Percentiles rank a stretch among this genome's conserved stretches.
Evolutionary conservation across 1,140 invertebrate species (phyloP).

Genomic region (Varroa destructor): DNA sequence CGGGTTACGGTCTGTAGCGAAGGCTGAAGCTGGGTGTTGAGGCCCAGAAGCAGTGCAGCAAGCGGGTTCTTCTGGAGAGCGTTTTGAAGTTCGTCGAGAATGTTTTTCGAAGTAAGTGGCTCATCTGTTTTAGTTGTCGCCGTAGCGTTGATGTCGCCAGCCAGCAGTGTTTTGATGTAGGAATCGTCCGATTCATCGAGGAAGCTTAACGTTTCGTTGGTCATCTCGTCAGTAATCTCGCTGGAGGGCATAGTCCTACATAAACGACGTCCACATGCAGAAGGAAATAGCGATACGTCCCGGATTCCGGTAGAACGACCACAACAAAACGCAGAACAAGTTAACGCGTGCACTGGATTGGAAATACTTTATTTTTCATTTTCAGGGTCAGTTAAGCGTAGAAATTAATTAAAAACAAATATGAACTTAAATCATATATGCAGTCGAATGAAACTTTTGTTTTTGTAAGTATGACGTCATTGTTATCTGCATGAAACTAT

Average conservation of each 20-base stretch:
- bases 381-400: no score
- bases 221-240: neutral
- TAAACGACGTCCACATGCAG: no score
- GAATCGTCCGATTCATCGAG: conserved; percentile 18
- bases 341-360: no score
- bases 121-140: neutral
- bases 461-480: no score
- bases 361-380: no score
- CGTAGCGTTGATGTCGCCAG: conserved; percentile 15
- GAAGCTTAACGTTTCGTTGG: conserved; percentile 12
- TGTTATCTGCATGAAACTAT: no score
- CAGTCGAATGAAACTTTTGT: no score
- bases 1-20: conserved; percentile 33
- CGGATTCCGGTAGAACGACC: no score
- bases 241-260: conserved; percentile 31
- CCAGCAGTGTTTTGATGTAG: conserved; percentile 14
- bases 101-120: conserved; percentile 5
- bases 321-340: no score
- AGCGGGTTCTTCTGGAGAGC: conserved; percentile 37
- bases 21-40: conserved; percentile 34
- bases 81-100: conserved; percentile 17
- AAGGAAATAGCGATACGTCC: no score
- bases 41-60: conserved; percentile 36
- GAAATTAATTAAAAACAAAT: no score
- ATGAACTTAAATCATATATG: no score